A percentile compares a stretch with the other conserved stretches of the same genome.
Conservation (phyloP, 2,888 invertebrate genomes). For the Charanyca ferruginea region DNA sequence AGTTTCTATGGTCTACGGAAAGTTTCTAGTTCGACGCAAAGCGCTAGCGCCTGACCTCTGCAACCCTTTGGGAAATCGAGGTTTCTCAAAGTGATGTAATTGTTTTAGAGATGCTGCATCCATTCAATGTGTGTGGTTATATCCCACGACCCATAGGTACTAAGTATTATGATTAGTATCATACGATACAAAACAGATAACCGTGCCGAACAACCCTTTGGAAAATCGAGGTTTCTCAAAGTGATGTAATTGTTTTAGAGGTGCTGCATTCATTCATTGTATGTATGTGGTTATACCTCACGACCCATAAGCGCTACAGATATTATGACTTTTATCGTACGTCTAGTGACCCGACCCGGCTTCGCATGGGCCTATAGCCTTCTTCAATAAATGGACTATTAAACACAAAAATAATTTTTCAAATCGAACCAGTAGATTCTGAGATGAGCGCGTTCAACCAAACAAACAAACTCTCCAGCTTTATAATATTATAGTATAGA, state of each 20-base stretch:
- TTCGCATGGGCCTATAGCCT: no score
- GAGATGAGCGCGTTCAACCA: no score
- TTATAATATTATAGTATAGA: no score
- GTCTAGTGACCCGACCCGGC: no score
- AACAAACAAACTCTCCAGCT: no score
- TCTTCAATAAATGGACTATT: no score
- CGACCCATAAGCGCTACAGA: not conserved
- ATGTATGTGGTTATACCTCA: not conserved
- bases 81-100: conserved; percentile 37
- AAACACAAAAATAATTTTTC: no score
- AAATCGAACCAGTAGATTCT: no score
- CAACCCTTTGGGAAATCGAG: conserved; percentile 50
- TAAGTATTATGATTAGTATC: not conserved
- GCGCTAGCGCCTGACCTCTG: conserved; percentile 35
- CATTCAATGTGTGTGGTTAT: not conserved
- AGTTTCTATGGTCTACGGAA: not conserved
- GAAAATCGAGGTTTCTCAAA: conserved; percentile 46
- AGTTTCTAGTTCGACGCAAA: conserved; percentile 44
- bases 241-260: conserved; percentile 25
- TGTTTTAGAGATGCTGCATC: conserved; percentile 17
- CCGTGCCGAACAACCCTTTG: conserved; percentile 39
- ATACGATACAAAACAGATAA: not conserved
- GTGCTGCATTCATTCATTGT: conserved; percentile 6
- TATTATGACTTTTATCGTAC: not conserved
- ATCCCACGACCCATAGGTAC: not conserved